A percentile compares a stretch with the other conserved stretches of the same genome.
These are phyloP conservation scores for Strigamia crassipes DNA, from an alignment of 2,888 invertebrate species.

Conservation along the genomic window DNA sequence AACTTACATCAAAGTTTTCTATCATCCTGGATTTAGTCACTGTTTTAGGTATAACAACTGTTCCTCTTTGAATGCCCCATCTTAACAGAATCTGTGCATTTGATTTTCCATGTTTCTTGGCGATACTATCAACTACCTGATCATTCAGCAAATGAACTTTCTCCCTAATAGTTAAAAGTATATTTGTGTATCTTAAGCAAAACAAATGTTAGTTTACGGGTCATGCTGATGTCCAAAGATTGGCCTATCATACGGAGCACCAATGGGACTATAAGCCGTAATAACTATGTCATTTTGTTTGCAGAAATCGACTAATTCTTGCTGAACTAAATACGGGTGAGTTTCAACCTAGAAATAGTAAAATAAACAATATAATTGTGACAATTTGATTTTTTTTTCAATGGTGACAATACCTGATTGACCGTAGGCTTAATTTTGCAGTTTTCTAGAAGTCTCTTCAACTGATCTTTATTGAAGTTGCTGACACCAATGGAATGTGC, in stretches of 20 bases:
- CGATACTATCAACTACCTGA: constrained; percentile 67
- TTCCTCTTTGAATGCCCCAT: constrained; percentile 69
- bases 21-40: constrained; percentile 72
- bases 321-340: constrained; percentile 78
- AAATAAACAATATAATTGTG: constrained; percentile 47
- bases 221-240: constrained; percentile 54
- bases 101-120: constrained; percentile 69
- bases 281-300: constrained; percentile 68
- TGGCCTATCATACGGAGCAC: constrained; percentile 71
- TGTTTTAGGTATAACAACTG: constrained; percentile 81
- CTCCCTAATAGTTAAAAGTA: neutral
- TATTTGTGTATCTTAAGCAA: neutral
- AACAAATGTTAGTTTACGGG: neutral
- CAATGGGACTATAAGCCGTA: constrained; percentile 79
- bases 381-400: too few species aligned
- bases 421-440: constrained; percentile 69
- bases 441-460: constrained; percentile 68
- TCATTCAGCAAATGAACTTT: constrained; percentile 68
- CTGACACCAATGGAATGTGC: constrained; percentile 82
- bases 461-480: constrained; percentile 77
- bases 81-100: constrained; percentile 60
- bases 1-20: constrained; percentile 68
- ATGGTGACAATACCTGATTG: constrained; percentile 64
- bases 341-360: constrained; percentile 75
- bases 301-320: constrained; percentile 66